Conservation (phyloP, 1,140 invertebrate genomes). For the Drosophila parvula region DNA sequence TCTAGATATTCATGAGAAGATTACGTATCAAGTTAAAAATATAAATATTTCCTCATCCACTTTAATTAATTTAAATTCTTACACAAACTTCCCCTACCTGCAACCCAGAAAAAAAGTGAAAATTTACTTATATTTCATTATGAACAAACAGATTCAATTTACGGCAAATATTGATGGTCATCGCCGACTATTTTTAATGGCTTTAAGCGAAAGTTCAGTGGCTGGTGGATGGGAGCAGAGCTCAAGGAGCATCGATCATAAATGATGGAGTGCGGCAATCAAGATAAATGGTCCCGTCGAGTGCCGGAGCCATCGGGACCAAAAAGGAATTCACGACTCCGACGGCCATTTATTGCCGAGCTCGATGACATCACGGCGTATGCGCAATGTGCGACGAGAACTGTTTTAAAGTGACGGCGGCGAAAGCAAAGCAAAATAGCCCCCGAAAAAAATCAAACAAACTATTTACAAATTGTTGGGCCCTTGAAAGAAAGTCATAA, state of each 20-base stretch:
- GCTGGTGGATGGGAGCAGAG: slow-evolving; percentile 15
- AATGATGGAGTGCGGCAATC: slow-evolving; percentile 66
- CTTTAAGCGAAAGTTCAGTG: slow-evolving; percentile 29
- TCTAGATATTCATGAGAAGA: too few species aligned
- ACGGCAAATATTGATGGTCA: slow-evolving; percentile 23
- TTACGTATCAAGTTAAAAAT: too few species aligned
- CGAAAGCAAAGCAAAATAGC: slow-evolving; percentile 10
- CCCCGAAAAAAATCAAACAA: slow-evolving; percentile 22
- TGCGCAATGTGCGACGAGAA: slow-evolving; percentile 38
- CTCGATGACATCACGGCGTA: slow-evolving; percentile 45
- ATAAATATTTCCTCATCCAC: background rate
- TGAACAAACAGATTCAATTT: slow-evolving; percentile 36
- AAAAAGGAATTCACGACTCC: slow-evolving; percentile 56
- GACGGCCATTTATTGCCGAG: slow-evolving; percentile 18
- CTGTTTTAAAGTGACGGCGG: slow-evolving; percentile 29
- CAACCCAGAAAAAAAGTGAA: slow-evolving; percentile 25
- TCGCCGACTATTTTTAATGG: slow-evolving; percentile 32
- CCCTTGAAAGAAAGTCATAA: slow-evolving; percentile 44
- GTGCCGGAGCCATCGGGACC: slow-evolving; percentile 26
- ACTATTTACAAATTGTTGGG: slow-evolving; percentile 59
- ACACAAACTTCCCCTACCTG: slow-evolving; percentile 49
- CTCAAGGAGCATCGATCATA: slow-evolving; percentile 69
- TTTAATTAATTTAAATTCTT: background rate
- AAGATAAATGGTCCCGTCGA: slow-evolving; percentile 69
- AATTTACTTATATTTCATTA: slow-evolving; percentile 6